Evolutionary conservation across 1,140 invertebrate species (phyloP), one percentile per base, ranked within the genome.

Genomic region (Elymnias hypermnestra): DNA sequence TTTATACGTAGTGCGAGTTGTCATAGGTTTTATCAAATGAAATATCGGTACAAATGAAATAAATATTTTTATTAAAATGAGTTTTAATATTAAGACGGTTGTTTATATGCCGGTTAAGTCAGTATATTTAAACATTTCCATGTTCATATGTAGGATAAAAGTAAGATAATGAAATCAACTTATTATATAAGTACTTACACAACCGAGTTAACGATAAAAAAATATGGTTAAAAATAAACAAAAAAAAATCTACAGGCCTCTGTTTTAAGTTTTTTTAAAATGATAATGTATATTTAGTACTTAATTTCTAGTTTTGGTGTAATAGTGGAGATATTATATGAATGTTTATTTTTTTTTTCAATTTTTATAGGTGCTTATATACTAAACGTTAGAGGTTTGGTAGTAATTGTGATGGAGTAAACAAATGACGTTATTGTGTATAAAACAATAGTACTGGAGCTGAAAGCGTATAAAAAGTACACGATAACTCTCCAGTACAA

Each of bases 151-250:
- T 55, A 76, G 74, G 57, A 69, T 57, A 77, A 76, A 76, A 68
- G 67, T 73, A 75, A 77, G 62, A 68, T 65, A 64, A 75, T 66
- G 66, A 72, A 83, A 71, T 62, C 63, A 81, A 77, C 66, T 77
- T 82, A 78, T 64, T 67, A 69, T 62, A 83, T 84, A 84, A 84
- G 81, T 84, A 84, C 81, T 81, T 75, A 84, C 81, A 84, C 78
- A 84, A 84, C 81, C 77, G 74, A 82, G 70, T 74, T 67, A 72
- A 75, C 64, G 61, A 69, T 72, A 7, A 33, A 74, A 77, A 72
- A 68, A 66, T n/a, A 22, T 36, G 7, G 18, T 13, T 28, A 36
- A 47, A 47, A 52, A 70, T 46, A 58, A 69, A 58, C 67, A 62
- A 53, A 65, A 73, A 70, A 62, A 58, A 57, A 60, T 58, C 40